These are phyloP conservation scores for Hemicentrotus pulcherrimus DNA, from an alignment of 35 echinoderm and acorn worm species.

Conservation along the genomic window DNA sequence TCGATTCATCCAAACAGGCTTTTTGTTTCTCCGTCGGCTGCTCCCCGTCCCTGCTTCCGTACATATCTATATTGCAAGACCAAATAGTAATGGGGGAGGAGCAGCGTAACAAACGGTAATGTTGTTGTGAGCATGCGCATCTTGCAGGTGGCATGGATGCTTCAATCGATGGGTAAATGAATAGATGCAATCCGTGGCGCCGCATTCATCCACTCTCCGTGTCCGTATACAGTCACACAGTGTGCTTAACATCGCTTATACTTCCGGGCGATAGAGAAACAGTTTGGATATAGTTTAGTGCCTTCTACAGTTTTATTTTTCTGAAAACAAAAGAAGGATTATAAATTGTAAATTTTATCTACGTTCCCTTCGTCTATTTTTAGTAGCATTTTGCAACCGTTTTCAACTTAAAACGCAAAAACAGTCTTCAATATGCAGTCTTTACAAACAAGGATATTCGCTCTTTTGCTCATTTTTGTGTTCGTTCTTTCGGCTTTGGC, in stretches of 20 bases:
- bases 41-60: neutral
- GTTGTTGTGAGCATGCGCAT: neutral
- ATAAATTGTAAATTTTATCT: constrained; percentile 22
- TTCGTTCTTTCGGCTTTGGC: neutral
- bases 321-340: constrained; percentile 14
- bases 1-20: neutral
- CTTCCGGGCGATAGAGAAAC: neutral
- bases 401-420: neutral
- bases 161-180: neutral
- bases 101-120: neutral
- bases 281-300: constrained; percentile 30
- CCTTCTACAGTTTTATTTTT: constrained; percentile 46
- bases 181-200: constrained; percentile 15
- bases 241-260: neutral
- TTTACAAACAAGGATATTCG: constrained; percentile 23
- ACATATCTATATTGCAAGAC: neutral
- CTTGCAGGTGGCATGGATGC: neutral
- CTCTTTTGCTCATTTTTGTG: neutral
- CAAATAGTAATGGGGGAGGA: neutral
- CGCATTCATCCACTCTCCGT: neutral
- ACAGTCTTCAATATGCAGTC: constrained; percentile 16
- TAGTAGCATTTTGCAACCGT: neutral
- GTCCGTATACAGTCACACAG: neutral
- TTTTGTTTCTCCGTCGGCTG: neutral
- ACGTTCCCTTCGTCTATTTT: neutral